Evolutionary conservation across 2,888 invertebrate species (phyloP).

Genomic region (Schizaphis graminum): DNA sequence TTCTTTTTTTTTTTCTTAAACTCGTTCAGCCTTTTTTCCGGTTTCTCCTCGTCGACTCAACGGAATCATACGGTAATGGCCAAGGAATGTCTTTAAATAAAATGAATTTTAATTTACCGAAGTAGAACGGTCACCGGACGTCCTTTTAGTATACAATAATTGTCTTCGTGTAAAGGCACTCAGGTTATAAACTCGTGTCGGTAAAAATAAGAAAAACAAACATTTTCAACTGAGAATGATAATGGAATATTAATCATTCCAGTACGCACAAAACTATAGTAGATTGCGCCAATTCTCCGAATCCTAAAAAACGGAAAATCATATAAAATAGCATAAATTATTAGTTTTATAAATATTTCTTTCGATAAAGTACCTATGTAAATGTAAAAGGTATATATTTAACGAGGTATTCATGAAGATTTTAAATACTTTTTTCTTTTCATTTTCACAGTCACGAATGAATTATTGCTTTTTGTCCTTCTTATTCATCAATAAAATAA

Average conservation of each 20-base stretch:
- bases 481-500: neutral
- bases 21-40: neutral
- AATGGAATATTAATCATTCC: neutral
- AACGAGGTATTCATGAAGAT: neutral
- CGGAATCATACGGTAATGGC: neutral
- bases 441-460: neutral
- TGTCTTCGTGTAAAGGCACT: neutral
- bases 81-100: neutral
- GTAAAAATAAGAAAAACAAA: neutral
- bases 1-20: neutral
- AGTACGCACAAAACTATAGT: neutral
- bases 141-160: neutral
- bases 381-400: neutral
- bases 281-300: neutral
- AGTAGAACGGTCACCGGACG: neutral
- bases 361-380: neutral
- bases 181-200: neutral
- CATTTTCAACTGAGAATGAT: neutral
- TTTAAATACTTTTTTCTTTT: constrained; percentile 1
- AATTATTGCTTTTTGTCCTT: neutral
- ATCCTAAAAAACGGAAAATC: neutral
- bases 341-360: neutral
- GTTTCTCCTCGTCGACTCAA: neutral
- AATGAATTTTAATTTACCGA: neutral
- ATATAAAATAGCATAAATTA: constrained; percentile 3